Evolutionary conservation across 64 coral and sea anemone genomes (phyloP), one percentile per base, ranked within the genome.

Genomic region (Porites lutea): DNA sequence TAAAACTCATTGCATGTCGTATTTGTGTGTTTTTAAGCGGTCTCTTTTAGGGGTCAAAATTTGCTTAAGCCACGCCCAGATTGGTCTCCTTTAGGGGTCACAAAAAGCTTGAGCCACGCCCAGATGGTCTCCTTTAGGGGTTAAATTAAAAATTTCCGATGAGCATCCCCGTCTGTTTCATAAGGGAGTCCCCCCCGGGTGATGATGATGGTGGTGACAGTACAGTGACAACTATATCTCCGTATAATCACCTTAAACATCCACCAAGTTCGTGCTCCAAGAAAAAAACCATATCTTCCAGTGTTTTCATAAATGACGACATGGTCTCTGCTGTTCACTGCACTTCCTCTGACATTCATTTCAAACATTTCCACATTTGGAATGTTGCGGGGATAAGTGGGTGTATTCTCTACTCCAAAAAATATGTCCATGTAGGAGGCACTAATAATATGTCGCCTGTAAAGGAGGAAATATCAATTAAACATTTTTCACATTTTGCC

Each of bases 281-380:
- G 54, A 71, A 96, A 96, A 52, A 72, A 90, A 48, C 95, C 95
- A 89, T 70, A 89, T 83, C 77, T 96, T 49, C 87, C 87, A 52
- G 90, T 92, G 9, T 88, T 92, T 65, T 96, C 95, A 72, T 92
- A 96, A 63, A 96, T 0, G 23, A 96, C 49, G 23, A 96, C 87
- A 59, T 96, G 91, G 48, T 82, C 83, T 66, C 72, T 82, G 47
- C 44, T 79, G 68, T 96, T 83, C 14, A 96, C 90, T 15, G 90
- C 87, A 48, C 79, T 82, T 5, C 91, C 73, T 55, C 95, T 96
- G 13, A 74, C 95, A 81, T 96, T 90, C 64, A 93, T 16, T n/a
- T 96, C 71, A 48, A 96, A 96, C 3, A 54, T 81, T 23, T 22
- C 71, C 8, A n/a, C 23, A 66, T 83, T 82, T 4, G 95, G 90